Evolutionary conservation across 1,140 invertebrate species (phyloP).

Genomic region (Aplysia californica): DNA sequence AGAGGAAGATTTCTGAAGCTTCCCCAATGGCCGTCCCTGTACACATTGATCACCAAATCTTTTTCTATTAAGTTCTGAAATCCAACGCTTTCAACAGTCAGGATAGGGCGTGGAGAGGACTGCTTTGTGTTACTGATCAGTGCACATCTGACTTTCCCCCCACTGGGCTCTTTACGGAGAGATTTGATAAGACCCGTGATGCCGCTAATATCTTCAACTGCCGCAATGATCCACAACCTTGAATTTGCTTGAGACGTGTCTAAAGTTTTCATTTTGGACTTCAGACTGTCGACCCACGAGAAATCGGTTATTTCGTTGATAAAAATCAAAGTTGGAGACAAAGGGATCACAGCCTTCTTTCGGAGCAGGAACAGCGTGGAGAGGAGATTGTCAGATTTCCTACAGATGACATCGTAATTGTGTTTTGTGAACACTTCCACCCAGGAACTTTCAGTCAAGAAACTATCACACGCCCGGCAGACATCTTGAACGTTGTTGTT

Average conservation of each 20-base stretch:
- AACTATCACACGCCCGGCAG: slow-evolving; percentile 52
- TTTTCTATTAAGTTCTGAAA: slow-evolving; percentile 77
- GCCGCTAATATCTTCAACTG: slow-evolving; percentile 71
- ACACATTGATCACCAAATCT: slow-evolving; percentile 89
- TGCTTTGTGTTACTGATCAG: slow-evolving; percentile 20
- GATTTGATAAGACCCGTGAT: slow-evolving; percentile 91
- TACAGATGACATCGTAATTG: slow-evolving; percentile 65
- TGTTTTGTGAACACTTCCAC: slow-evolving; percentile 65
- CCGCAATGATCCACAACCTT: slow-evolving; percentile 61
- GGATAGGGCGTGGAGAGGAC: not conserved
- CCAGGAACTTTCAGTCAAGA: slow-evolving; percentile 58
- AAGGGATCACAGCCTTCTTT: slow-evolving; percentile 28
- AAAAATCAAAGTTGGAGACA: slow-evolving; percentile 39
- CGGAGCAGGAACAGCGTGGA: slow-evolving; percentile 61
- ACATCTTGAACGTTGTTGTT: slow-evolving; percentile 11
- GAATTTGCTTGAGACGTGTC: slow-evolving; percentile 45
- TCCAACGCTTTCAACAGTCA: slow-evolving; percentile 40
- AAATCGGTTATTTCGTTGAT: slow-evolving; percentile 63
- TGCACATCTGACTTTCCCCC: slow-evolving; percentile 72
- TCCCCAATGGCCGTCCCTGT: slow-evolving; percentile 84
- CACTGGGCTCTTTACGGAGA: slow-evolving; percentile 85
- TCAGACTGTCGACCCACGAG: slow-evolving; percentile 83
- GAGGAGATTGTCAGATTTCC: slow-evolving; percentile 57
- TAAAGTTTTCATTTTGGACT: slow-evolving; percentile 73
- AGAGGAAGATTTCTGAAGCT: slow-evolving; percentile 82